These are phyloP conservation scores for Oncorhynchus keta DNA, from an alignment of 2,113 vertebrate species.

Conservation along the genomic window DNA sequence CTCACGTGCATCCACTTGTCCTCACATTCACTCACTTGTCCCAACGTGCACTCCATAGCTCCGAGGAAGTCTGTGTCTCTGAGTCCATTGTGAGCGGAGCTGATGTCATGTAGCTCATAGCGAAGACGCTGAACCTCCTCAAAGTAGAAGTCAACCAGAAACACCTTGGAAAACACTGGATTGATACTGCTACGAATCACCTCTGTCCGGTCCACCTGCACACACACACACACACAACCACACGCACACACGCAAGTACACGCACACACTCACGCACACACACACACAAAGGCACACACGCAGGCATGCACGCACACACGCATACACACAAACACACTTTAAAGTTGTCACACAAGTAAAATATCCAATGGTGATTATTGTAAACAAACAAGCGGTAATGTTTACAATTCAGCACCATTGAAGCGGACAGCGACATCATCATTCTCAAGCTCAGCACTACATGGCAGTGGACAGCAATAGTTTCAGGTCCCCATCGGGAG, in stretches of 20 bases:
- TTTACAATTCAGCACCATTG: too few species aligned
- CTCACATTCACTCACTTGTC: conserved; percentile 79
- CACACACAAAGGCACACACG: not conserved
- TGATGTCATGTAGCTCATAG: conserved; percentile 95
- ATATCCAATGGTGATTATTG: too few species aligned
- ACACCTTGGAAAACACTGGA: conserved; percentile 93
- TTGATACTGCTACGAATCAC: conserved; percentile 94
- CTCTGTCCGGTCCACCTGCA: conserved; percentile 95
- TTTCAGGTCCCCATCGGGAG: too few species aligned
- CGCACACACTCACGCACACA: conserved; percentile 1
- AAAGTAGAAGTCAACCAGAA: conserved; percentile 96
- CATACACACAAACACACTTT: not conserved
- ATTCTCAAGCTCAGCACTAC: too few species aligned
- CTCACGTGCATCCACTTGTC: not conserved
- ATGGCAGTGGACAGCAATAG: too few species aligned
- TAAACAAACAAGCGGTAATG: too few species aligned
- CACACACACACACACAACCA: conserved; percentile 19
- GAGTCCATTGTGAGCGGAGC: conserved; percentile 93
- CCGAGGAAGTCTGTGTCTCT: conserved; percentile 95
- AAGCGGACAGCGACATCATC: too few species aligned
- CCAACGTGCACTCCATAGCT: conserved; percentile 94
- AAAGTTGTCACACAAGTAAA: not conserved
- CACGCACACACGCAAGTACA: not conserved
- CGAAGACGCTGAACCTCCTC: conserved; percentile 95
- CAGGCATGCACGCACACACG: not conserved